Base-by-base conservation (phyloP, 2,888 invertebrate genomes). In the Agrenia bidenticulata region DNA sequence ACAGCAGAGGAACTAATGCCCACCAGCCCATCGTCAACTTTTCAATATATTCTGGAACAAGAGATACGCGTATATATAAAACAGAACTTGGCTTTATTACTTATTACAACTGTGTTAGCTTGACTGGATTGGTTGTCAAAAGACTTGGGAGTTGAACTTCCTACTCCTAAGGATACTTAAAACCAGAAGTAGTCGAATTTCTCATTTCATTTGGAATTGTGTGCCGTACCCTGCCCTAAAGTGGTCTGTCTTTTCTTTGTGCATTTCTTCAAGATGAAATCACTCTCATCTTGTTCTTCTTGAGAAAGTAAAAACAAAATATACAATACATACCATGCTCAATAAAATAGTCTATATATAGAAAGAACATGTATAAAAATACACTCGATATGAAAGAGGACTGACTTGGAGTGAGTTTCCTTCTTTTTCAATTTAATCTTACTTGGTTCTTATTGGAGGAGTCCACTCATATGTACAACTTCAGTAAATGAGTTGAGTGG, bases 1-100 rank as follows among this genome's bases (percentile, higher is more conserved):
- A 32, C 32, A 32, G 32, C 32, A 32, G 32, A 32, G 32, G 32
- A 32, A 32, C 32, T 32, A 32, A 32, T 32, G 32, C 32, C 32
- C 32, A 32, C 4, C 32, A 32, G 32, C 32, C 32, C 4, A 32
- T 32, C 32, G 32, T 4, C 5, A 32, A 4, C 11, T 32, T 32
- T 11, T 32, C 32, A 11, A 32, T 4, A 32, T 32, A 32, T 4
- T 32, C 32, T 32, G 32, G 5, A 32, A 32, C 32, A 4, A 32
- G 32, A 32, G n/a, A n/a, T n/a, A n/a, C n/a, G n/a, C n/a, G n/a
- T n/a, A n/a, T 32, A 32, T 11, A 45, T 45, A 45, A 45, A 45
- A 45, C 15, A 15, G 45, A 45, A 45, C 45, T 45, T 17, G 4
- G 45, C 45, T 45, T 45, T 45, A 45, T 45, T 45, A 45, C 45